Base-by-base conservation (phyloP, 2,888 invertebrate species). In the Mythimna lalbum region DNA sequence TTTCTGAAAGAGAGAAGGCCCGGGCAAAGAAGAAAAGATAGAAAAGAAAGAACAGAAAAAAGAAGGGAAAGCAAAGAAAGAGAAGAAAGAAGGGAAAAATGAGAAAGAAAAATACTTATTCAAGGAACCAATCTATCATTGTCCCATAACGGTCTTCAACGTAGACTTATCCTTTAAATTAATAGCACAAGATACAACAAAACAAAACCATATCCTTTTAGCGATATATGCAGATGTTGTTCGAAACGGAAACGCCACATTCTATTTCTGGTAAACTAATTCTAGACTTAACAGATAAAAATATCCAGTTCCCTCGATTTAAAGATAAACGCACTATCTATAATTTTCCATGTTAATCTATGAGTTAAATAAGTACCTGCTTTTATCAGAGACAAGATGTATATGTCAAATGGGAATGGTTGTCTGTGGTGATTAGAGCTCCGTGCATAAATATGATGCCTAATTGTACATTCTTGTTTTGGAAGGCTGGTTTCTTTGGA, bases 331-430 rank as follows among this genome's bases (percentile, higher is more conserved):
- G 23, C 21, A 1, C 3, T 39, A 76, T 65, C 69, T 61, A 21
- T 66, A 52, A 69, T 55, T 72, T 78, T 67, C 61, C 61, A 59
- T 62, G 66, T 67, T 64, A 68, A 79, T 79, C 78, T 68, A 5
- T 49, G 55, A 65, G 64, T 78, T 73, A 31, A 63, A 59, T 62
- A 65, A 59, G 47, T 59, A 49, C 49, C 60, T 21, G 60, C 21
- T 72, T 73, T 81, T 78, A 81, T 55, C 64, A 68, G 77, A 63
- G 55, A 56, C 68, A 78, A 73, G 82, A 73, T 65, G 62, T 80
- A 33, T 43, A 66, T 66, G 64, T 81, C 73, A 68, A 36, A 77
- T 36, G 27, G 0, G 33, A 50, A 73, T 52, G 59, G 82, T 67
- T 55, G 27, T 9, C 23, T 43, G 2, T 61, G 39, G n/a, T 52